A percentile compares a stretch with the other conserved stretches of the same genome.
These are phyloP conservation scores for Macrochelys suwanniensis DNA, from an alignment of 2,797 vertebrate species.

Conservation along the genomic window DNA sequence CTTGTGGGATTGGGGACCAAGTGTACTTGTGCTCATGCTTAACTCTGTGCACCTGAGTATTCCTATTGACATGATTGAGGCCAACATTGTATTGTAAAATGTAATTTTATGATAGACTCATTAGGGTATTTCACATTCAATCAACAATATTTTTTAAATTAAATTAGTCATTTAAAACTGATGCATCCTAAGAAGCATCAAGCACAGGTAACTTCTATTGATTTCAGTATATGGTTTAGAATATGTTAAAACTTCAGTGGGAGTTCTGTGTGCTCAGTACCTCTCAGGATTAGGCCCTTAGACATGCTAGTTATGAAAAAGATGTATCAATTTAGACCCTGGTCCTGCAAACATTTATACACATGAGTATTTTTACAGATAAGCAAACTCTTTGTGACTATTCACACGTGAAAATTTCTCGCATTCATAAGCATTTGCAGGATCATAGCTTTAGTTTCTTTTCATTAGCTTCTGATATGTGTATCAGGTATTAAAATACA, in stretches of 20 bases:
- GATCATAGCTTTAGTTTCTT: not conserved
- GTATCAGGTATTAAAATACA: not conserved
- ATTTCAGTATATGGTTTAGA: not conserved
- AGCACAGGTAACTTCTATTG: not conserved
- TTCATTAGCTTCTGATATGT: not conserved
- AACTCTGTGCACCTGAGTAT: not conserved
- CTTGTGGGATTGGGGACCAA: not conserved
- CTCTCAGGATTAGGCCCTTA: not conserved
- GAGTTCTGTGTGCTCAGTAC: not conserved
- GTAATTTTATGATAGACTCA: not conserved
- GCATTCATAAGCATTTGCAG: not conserved
- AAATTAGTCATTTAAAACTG: not conserved
- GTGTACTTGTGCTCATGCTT: not conserved
- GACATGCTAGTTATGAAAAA: not conserved
- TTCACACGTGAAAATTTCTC: not conserved
- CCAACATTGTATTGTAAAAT: not conserved
- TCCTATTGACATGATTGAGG: not conserved
- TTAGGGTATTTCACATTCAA: not conserved
- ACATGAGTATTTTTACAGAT: not conserved
- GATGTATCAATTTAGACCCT: not conserved
- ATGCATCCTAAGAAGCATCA: not conserved
- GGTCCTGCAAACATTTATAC: not conserved
- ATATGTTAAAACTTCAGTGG: not conserved
- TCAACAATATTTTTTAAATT: not conserved
- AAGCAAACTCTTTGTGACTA: not conserved